These are phyloP conservation scores for Epirrhoe alternata DNA, from an alignment of 2,888 invertebrate species.

Conservation along the genomic window DNA sequence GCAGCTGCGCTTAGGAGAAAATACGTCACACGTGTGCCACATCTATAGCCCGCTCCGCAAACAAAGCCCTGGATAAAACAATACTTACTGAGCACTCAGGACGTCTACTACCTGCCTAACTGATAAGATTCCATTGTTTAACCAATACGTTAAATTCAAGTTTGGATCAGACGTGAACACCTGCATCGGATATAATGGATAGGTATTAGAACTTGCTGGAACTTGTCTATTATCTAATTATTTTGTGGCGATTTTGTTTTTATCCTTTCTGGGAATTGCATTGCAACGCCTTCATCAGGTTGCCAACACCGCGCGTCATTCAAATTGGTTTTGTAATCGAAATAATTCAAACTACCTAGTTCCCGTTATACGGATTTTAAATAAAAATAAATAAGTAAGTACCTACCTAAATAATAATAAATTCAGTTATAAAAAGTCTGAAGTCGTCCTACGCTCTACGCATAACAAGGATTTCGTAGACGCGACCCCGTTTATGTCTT, in stretches of 20 bases:
- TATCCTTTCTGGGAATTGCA: constrained; percentile 31
- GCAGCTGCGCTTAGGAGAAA: constrained; percentile 79
- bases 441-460: constrained; percentile 12
- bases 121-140: constrained; percentile 61
- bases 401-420: no score
- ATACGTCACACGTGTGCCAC: constrained; percentile 79
- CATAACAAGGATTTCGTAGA: constrained; percentile 14
- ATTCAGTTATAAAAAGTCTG: no score
- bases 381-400: not conserved
- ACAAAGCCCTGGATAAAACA: constrained; percentile 6
- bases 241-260: constrained; percentile 31
- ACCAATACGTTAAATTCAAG: constrained; percentile 36
- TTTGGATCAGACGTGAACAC: constrained; percentile 58
- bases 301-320: not conserved
- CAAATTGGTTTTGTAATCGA: not conserved
- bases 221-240: constrained; percentile 39
- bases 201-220: constrained; percentile 44
- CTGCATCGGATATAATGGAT: constrained; percentile 58
- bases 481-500: constrained; percentile 30
- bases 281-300: not conserved
- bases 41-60: constrained; percentile 62
- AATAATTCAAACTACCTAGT: no score
- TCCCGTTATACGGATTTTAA: no score
- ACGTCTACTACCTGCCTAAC: constrained; percentile 59
- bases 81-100: constrained; percentile 21